These are phyloP conservation scores for Sturmia bella DNA, from an alignment of 2,888 invertebrate species.

Conservation along the genomic window DNA sequence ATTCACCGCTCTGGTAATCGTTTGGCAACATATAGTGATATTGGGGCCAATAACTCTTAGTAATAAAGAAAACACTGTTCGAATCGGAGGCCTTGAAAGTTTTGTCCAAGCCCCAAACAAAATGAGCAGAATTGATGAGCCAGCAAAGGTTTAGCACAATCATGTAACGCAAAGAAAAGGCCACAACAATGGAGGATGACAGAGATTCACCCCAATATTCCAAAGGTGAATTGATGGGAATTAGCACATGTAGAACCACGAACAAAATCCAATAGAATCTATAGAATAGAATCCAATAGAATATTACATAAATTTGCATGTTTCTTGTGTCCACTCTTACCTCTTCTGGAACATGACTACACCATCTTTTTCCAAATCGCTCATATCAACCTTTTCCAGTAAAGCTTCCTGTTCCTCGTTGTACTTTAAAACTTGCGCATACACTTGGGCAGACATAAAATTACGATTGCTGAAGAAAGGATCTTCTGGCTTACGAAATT, in stretches of 20 bases:
- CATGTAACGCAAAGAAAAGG: slow-evolving; percentile 87
- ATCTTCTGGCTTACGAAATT: slow-evolving; percentile 89
- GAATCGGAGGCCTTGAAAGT: slow-evolving; percentile 88
- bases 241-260: slow-evolving; percentile 85
- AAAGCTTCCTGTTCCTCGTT: slow-evolving; percentile 86
- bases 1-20: slow-evolving; percentile 92
- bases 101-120: slow-evolving; percentile 88
- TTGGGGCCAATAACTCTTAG: slow-evolving; percentile 90
- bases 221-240: slow-evolving; percentile 89
- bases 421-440: slow-evolving; percentile 86
- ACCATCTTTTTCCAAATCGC: slow-evolving; percentile 89
- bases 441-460: slow-evolving; percentile 90
- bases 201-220: slow-evolving; percentile 90
- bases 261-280: slow-evolving; percentile 87
- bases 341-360: slow-evolving; percentile 91
- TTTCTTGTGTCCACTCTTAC: slow-evolving; percentile 81
- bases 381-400: slow-evolving; percentile 88
- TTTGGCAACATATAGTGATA: slow-evolving; percentile 90
- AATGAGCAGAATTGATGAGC: slow-evolving; percentile 88
- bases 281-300: neutral
- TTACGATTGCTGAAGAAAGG: slow-evolving; percentile 91
- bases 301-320: no score
- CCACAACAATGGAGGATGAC: slow-evolving; percentile 84
- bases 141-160: slow-evolving; percentile 86
- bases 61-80: slow-evolving; percentile 88